Percentiles rank a stretch among this genome's conserved stretches.
phyloP scores from a whole-genome alignment of 2,797 vertebrate species.

The Gymnothorax reevesii region DNA sequence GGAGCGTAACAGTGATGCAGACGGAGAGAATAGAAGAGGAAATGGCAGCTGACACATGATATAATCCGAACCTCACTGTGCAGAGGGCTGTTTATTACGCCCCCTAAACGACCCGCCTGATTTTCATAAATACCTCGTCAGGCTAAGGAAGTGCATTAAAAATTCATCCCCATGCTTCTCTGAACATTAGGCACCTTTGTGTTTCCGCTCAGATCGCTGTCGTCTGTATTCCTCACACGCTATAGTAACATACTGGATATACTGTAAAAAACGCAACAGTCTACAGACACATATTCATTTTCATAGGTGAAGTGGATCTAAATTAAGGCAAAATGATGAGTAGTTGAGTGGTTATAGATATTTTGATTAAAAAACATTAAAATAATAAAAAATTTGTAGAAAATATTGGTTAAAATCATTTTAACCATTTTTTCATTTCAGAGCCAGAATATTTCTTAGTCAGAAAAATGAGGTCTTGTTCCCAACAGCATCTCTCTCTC shows the following conservation, averaged over 20 bases:
- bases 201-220: too few relatives aligned
- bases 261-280: not conserved
- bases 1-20: not conserved
- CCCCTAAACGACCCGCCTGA: conserved; percentile 6
- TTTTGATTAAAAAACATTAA: too few relatives aligned
- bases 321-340: not conserved
- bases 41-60: conserved; percentile 20
- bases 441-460: too few relatives aligned
- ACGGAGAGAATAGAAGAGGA: conserved; percentile 2
- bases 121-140: conserved; percentile 34
- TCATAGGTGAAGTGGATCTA: not conserved
- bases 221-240: too few relatives aligned
- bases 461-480: too few relatives aligned
- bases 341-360: not conserved
- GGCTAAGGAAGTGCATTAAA: conserved; percentile 39
- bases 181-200: conserved; percentile 3
- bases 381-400: too few relatives aligned
- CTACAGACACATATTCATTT: not conserved
- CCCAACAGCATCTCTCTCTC: too few relatives aligned
- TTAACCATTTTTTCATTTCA: too few relatives aligned
- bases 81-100: not conserved
- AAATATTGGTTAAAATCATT: too few relatives aligned
- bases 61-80: not conserved
- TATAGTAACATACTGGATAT: too few relatives aligned
- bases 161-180: conserved; percentile 40